Evolutionary conservation across 2,888 invertebrate genomes (phyloP).

Genomic region (Brachynemurus nebulosus): DNA sequence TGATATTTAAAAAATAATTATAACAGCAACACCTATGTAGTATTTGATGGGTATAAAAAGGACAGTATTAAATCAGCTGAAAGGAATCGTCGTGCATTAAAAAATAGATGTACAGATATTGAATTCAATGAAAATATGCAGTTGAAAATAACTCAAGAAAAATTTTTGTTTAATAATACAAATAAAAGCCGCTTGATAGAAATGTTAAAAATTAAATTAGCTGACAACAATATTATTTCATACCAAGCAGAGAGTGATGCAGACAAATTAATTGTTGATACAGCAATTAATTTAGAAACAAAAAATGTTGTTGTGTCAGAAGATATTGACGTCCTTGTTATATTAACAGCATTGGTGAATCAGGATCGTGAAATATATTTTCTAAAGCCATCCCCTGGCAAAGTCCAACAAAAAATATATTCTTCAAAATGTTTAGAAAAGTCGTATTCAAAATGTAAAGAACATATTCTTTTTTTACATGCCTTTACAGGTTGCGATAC

Average conservation of each 20-base stretch:
- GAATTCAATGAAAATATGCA: constrained; percentile 13
- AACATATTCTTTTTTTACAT: constrained; percentile 16
- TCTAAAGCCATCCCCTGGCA: constrained; percentile 12
- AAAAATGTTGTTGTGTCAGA: constrained; percentile 13
- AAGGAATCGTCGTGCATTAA: constrained; percentile 7
- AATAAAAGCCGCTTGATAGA: constrained; percentile 14
- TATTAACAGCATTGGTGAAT: constrained; percentile 14
- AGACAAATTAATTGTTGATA: constrained; percentile 13
- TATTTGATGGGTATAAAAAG: constrained; percentile 13
- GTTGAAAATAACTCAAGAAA: constrained; percentile 13
- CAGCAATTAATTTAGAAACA: constrained; percentile 13
- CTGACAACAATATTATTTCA: constrained; percentile 13
- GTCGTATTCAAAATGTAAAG: constrained; percentile 11
- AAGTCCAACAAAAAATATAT: constrained; percentile 11
- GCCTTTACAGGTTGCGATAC: constrained; percentile 15
- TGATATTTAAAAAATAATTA: constrained; percentile 13
- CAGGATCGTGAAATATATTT: constrained; percentile 11
- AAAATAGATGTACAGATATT: constrained; percentile 10
- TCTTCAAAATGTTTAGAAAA: constrained; percentile 11
- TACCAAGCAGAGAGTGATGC: constrained; percentile 12
- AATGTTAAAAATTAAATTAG: constrained; percentile 12
- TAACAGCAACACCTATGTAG: constrained; percentile 12
- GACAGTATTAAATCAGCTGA: constrained; percentile 10
- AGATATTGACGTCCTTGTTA: constrained; percentile 21
- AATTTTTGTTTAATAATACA: constrained; percentile 14